Base-by-base conservation (phyloP, 2,888 invertebrate genomes). In the Platynereis dumerilii region DNA sequence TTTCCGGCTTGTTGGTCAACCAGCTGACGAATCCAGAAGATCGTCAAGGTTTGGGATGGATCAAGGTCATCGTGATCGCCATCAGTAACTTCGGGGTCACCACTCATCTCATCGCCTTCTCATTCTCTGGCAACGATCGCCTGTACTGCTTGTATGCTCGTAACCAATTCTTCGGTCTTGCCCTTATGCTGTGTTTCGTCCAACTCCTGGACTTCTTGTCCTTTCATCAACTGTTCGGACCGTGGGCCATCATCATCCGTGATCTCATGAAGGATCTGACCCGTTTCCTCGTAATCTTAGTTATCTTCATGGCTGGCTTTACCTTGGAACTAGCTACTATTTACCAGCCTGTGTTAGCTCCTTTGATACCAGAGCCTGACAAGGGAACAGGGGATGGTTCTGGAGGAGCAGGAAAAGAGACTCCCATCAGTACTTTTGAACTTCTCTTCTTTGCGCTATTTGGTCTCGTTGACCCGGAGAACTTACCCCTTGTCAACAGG, bases 241-340 rank as follows among this genome's bases (percentile, higher is more conserved):
- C 99, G 0, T 99, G 99, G 99, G 98, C 98, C 39, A 99, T 99
- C 81, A 99, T 99, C 83, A 99, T 99, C 79, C 93, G 97, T 26
- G 85, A 86, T 73, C 77, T 87, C 34, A 84, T 87, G 80, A 85
- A 85, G 84, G 96, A 96, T 85, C 87, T 96, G 75, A 93, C 93
- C n/a, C 88, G 73, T 0, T 99, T 99, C 85, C 88, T 99, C 70
- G 97, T 98, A 56, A 98, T 99, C 27, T 86, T 99, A 80, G 92
- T 94, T 39, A 96, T 99, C 84, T 99, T 99, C 86, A 94, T 99
- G 75, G 92, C 96, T 77, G 99, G 99, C 67, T 99, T 99, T 86
- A 97, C 98, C 1, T 93, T 99, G 90, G 67, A 73, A 26, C 24
- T 73, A 45, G 65, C 72, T 7, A 96, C 68, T 82, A 85, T 72